phyloP scores from a whole-genome alignment of 2,113 vertebrate species.

The Lamprotornis superbus region DNA sequence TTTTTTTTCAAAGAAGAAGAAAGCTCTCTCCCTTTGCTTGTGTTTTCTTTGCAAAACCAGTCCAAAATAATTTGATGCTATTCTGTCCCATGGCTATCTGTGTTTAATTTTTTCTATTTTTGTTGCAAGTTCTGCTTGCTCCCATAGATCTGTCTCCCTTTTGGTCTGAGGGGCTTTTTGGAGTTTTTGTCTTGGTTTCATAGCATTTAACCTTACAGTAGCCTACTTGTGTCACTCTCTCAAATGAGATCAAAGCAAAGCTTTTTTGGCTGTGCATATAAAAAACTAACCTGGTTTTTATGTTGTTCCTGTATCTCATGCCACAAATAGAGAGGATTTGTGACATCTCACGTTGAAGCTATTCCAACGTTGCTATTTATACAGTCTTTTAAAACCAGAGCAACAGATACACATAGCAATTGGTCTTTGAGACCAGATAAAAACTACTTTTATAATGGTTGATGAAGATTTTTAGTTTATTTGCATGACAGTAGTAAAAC shows the following conservation, averaged over 20 bases:
- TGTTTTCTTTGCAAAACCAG: background rate
- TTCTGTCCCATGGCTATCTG: background rate
- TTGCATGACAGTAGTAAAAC: background rate
- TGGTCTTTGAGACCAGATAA: background rate
- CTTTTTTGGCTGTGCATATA: background rate
- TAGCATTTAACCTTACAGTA: background rate
- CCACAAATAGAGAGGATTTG: background rate
- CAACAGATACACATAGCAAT: background rate
- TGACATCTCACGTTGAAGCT: background rate
- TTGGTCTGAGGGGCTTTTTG: background rate
- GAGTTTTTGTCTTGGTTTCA: background rate
- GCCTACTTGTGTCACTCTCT: background rate
- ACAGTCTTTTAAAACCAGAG: background rate
- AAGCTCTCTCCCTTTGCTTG: background rate
- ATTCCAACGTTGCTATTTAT: background rate
- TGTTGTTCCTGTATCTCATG: background rate
- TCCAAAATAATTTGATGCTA: background rate
- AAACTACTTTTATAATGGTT: background rate
- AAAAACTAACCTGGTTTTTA: conserved; percentile 31
- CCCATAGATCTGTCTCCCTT: background rate
- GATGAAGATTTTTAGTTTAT: background rate
- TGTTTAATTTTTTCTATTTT: background rate
- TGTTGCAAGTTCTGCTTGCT: background rate
- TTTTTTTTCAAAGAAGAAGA: too few relatives aligned
- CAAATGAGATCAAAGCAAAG: background rate